Conservation (phyloP, 64 coral and sea anemone genomes). For the Trachythela sp. region DNA sequence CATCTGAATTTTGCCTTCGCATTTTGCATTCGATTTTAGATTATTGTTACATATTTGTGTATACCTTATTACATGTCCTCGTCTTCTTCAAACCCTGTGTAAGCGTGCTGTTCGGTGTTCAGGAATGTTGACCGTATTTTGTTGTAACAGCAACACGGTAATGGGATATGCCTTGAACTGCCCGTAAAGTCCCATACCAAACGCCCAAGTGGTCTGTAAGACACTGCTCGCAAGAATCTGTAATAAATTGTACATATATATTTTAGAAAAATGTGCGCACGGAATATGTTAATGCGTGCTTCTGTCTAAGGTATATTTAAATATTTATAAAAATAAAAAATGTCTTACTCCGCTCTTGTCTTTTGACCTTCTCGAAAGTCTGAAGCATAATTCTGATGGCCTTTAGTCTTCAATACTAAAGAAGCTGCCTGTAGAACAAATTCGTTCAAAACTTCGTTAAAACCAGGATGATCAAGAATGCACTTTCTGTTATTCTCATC, state of each 20-base stretch:
- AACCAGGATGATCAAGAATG: constrained; percentile 33
- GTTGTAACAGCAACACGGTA: constrained; percentile 4
- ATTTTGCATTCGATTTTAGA: too few relatives aligned
- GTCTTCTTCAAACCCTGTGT: constrained; percentile 15
- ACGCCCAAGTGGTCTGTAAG: constrained; percentile 24
- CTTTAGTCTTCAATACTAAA: constrained; percentile 9
- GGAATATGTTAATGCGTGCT: background rate
- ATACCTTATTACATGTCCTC: constrained; percentile 7
- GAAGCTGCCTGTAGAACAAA: constrained; percentile 15
- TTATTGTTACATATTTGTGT: too few relatives aligned
- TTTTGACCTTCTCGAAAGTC: background rate
- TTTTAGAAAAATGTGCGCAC: background rate
- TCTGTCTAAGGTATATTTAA: too few relatives aligned
- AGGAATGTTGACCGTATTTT: constrained; percentile 13
- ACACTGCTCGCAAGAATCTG: constrained; percentile 40
- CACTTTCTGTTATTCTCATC: background rate
- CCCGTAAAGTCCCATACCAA: background rate
- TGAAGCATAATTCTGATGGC: background rate
- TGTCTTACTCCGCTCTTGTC: constrained; percentile 30
- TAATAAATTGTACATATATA: background rate
- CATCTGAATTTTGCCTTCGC: too few relatives aligned
- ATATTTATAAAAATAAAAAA: background rate
- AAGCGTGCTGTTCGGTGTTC: background rate
- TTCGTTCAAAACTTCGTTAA: constrained; percentile 36
- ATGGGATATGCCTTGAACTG: background rate